Percentiles rank a stretch among this genome's conserved stretches.
phyloP scores from a whole-genome alignment of 2,888 invertebrate species.

The Sphaerophoria taeniata region DNA sequence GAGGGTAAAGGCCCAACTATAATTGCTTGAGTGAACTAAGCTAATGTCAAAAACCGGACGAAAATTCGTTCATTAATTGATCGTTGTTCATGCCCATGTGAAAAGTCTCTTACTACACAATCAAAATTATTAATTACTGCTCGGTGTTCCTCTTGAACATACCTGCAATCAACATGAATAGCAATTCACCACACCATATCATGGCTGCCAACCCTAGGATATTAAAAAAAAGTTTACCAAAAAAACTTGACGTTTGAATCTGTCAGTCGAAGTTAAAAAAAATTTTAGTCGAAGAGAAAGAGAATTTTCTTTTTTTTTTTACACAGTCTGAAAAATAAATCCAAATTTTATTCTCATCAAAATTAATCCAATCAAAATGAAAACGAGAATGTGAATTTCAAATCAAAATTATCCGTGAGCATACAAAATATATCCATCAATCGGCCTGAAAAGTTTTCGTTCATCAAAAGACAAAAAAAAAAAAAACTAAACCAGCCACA shows the following conservation, averaged over 20 bases:
- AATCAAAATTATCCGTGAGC: constrained; percentile 39
- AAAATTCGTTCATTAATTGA: too few relatives aligned
- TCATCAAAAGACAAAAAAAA: not conserved
- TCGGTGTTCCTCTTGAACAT: too few relatives aligned
- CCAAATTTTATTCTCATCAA: constrained; percentile 51
- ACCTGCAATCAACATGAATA: too few relatives aligned
- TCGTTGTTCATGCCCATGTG: too few relatives aligned
- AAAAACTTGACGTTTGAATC: constrained; percentile 57
- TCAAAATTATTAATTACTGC: too few relatives aligned
- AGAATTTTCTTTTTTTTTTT: constrained; percentile 45
- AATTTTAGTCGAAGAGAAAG: constrained; percentile 50
- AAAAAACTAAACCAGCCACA: constrained; percentile 35
- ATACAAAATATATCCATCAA: constrained; percentile 15
- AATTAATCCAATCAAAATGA: constrained; percentile 20
- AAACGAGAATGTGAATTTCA: not conserved
- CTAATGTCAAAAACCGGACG: too few relatives aligned
- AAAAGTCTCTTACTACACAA: too few relatives aligned
- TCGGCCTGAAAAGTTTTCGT: constrained; percentile 17
- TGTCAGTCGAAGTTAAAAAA: constrained; percentile 68
- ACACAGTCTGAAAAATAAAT: constrained; percentile 55
- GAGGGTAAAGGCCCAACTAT: too few relatives aligned
- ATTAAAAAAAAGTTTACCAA: constrained; percentile 19
- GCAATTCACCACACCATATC: constrained; percentile 22
- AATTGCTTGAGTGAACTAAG: too few relatives aligned
- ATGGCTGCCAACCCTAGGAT: constrained; percentile 44